Evolutionary conservation across 1,140 invertebrate genomes (phyloP).

Genomic region (Drosophila lowei): DNA sequence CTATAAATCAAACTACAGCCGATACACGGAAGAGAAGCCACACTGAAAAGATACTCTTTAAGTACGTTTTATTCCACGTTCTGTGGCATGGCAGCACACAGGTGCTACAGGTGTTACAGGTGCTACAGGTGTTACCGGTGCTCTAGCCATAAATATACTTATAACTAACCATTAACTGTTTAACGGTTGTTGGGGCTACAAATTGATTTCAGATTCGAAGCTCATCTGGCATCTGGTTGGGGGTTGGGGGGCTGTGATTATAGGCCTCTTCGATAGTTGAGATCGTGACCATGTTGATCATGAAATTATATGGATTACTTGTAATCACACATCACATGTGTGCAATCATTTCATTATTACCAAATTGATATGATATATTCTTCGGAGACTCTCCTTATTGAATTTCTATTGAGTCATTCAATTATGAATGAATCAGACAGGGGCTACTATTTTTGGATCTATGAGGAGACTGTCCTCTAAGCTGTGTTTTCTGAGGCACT

Average conservation of each 20-base stretch:
- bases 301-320: no score
- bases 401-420: neutral
- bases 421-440: neutral
- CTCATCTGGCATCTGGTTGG: no score
- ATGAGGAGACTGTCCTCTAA: no score
- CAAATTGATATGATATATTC: no score
- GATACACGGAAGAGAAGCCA: conserved; percentile 1
- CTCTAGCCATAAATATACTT: neutral
- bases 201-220: no score
- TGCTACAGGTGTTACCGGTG: conserved; percentile 18
- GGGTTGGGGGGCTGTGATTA: no score
- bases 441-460: no score
- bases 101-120: no score
- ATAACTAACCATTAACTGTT: conserved; percentile 24
- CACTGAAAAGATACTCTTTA: conserved; percentile 29
- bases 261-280: neutral
- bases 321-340: no score
- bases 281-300: neutral
- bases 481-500: neutral
- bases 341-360: no score
- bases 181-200: conserved; percentile 5
- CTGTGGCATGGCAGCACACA: neutral
- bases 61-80: conserved; percentile 37
- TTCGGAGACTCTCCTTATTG: no score
- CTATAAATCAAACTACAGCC: conserved; percentile 66